Conservation (phyloP, 2,888 invertebrate genomes). For the Pharmacophagus antenor region DNA sequence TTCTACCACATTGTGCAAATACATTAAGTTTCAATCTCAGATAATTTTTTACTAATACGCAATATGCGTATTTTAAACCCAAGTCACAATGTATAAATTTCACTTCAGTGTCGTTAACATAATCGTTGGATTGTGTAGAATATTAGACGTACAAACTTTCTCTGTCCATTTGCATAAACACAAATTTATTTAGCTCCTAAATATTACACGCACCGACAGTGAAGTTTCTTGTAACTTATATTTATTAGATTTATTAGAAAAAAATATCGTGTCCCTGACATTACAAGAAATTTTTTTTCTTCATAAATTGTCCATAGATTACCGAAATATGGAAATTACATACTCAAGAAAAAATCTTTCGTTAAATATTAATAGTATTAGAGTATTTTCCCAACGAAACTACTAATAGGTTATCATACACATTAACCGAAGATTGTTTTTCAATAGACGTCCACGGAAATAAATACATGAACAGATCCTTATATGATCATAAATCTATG, state of each 20-base stretch:
- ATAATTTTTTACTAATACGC: not conserved
- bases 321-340: not conserved
- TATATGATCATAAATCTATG: too few relatives aligned
- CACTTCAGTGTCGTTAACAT: constrained; percentile 24
- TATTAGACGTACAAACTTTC: constrained; percentile 19
- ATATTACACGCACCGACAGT: not conserved
- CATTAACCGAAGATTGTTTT: too few relatives aligned
- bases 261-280: not conserved
- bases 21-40: too few relatives aligned
- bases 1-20: too few relatives aligned
- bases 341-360: not conserved
- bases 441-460: too few relatives aligned
- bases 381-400: not conserved
- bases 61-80: not conserved
- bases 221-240: not conserved
- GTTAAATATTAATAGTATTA: not conserved
- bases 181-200: constrained; percentile 6
- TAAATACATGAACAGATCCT: too few relatives aligned
- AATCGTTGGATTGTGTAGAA: constrained; percentile 18
- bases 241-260: not conserved
- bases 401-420: too few relatives aligned
- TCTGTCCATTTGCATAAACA: constrained; percentile 7
- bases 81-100: constrained; percentile 16
- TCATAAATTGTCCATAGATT: not conserved
- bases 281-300: not conserved